A percentile compares a stretch with the other conserved stretches of the same genome.
phyloP scores from a whole-genome alignment of 1,140 invertebrate genomes.

The Littorina saxatilis region DNA sequence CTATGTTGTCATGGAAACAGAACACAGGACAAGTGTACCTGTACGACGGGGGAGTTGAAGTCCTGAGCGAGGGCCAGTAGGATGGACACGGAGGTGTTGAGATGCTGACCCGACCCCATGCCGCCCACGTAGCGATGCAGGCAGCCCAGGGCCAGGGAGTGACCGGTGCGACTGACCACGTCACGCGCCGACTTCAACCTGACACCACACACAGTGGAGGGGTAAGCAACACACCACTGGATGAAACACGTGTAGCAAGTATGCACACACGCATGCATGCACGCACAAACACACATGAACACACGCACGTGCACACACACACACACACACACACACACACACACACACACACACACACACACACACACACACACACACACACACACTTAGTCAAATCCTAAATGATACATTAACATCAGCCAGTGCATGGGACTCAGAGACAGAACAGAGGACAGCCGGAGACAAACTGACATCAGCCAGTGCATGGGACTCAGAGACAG shows the following conservation, averaged over 20 bases:
- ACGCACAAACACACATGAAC: too few relatives aligned
- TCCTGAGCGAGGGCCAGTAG: slow-evolving; percentile 96
- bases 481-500: too few relatives aligned
- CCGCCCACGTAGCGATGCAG: slow-evolving; percentile 92
- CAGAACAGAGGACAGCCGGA: too few relatives aligned
- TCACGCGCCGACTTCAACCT: slow-evolving; percentile 90
- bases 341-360: too few relatives aligned
- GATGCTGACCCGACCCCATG: slow-evolving; percentile 93
- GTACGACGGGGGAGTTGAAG: slow-evolving; percentile 90
- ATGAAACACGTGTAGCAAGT: background rate
- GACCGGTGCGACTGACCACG: slow-evolving; percentile 91
- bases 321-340: too few relatives aligned
- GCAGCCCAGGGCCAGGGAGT: slow-evolving; percentile 94
- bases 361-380: too few relatives aligned
- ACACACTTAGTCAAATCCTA: too few relatives aligned
- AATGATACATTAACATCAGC: too few relatives aligned
- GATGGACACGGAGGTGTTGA: slow-evolving; percentile 95
- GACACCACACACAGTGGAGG: background rate
- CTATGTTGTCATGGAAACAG: too few relatives aligned
- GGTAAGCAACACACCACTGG: background rate
- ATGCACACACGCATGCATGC: background rate
- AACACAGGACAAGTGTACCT: too few relatives aligned
- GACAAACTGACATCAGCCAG: too few relatives aligned
- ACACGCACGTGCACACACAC: background rate
- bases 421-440: too few relatives aligned